These are phyloP conservation scores for Ditylenchus dipsaci DNA, from an alignment of 1,140 invertebrate genomes.

Conservation along the genomic window DNA sequence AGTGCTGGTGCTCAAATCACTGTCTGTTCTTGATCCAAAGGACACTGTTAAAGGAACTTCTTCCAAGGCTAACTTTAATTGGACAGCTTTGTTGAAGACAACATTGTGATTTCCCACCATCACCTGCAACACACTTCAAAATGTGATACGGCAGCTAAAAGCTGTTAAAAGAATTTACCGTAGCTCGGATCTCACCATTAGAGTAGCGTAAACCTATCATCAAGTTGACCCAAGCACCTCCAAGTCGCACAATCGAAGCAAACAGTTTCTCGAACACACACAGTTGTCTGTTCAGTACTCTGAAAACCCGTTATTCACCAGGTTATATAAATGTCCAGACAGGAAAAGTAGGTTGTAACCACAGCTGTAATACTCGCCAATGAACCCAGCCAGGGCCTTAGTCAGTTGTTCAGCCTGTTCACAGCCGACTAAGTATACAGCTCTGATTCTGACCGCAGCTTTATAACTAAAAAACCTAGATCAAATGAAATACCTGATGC, in stretches of 20 bases:
- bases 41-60: neutral
- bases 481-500: neutral
- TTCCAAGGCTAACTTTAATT: neutral
- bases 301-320: conserved; percentile 1
- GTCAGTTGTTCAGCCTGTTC: no score
- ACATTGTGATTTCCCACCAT: conserved; percentile 4
- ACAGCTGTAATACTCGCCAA: no score
- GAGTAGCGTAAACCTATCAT: neutral
- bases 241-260: neutral
- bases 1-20: conserved; percentile 9
- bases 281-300: neutral
- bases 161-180: neutral
- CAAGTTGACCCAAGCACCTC: conserved; percentile 1
- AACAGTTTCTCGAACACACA: conserved; percentile 5
- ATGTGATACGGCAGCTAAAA: neutral
- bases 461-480: neutral
- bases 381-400: no score
- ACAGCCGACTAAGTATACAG: no score
- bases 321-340: no score
- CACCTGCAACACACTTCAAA: neutral
- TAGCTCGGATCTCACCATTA: neutral
- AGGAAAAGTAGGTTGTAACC: no score
- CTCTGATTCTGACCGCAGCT: no score
- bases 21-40: neutral
- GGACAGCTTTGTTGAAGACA: neutral